Evolutionary conservation across 2,888 invertebrate species (phyloP).

Genomic region (Heliconius charithonia): DNA sequence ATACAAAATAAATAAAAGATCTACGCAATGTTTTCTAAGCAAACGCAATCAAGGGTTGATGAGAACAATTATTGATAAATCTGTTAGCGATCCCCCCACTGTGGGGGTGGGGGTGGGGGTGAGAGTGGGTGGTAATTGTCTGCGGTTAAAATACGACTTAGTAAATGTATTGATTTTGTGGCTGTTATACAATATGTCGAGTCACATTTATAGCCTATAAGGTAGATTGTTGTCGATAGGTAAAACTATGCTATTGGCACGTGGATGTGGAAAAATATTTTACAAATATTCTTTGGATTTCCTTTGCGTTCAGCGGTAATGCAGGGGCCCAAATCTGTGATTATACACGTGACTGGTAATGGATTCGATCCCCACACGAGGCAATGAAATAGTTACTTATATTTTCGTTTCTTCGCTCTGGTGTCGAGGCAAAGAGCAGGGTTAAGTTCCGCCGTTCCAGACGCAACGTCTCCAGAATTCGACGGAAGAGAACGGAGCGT

Average conservation of each 20-base stretch:
- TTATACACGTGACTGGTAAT: too few relatives aligned
- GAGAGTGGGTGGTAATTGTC: constrained; percentile 30
- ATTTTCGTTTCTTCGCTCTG: too few relatives aligned
- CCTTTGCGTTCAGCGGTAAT: too few relatives aligned
- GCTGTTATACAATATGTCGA: constrained; percentile 10
- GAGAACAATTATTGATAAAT: constrained; percentile 42
- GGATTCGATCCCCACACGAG: too few relatives aligned
- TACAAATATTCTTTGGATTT: too few relatives aligned
- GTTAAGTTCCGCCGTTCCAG: too few relatives aligned
- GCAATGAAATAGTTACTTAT: too few relatives aligned
- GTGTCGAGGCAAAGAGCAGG: too few relatives aligned
- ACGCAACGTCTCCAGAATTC: too few relatives aligned
- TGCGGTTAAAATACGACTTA: constrained; percentile 34
- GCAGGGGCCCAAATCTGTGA: too few relatives aligned
- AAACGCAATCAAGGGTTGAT: constrained; percentile 37
- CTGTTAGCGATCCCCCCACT: constrained; percentile 29
- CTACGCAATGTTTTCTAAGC: constrained; percentile 27
- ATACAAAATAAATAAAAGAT: not conserved
- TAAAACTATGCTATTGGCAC: not conserved
- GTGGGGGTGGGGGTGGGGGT: not conserved
- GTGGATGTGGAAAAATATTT: not conserved
- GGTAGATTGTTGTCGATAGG: not conserved
- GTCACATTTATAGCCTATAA: not conserved
- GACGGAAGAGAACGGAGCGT: too few relatives aligned
- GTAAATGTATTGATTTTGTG: constrained; percentile 22